Base-by-base conservation (phyloP, 1,140 invertebrate species). In the Drosophila chauvacae region DNA sequence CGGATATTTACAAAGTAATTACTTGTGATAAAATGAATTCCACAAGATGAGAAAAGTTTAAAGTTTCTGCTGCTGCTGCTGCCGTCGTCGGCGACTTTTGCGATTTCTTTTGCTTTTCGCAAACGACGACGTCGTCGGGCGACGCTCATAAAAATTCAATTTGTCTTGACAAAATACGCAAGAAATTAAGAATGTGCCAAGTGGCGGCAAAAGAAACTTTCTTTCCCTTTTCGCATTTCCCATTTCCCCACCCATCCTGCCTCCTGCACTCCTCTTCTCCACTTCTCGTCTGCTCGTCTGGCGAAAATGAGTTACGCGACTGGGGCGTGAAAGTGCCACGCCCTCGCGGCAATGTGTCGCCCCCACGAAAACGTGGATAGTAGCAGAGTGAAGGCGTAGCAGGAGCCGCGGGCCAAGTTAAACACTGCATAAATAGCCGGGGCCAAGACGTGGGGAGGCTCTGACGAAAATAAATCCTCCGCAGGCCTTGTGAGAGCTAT, bases 101-200 rank as follows among this genome's bases (percentile, higher is more conserved):
- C 77, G 72, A 87, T 87, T 88, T 73, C 82, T 78, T 78, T 78
- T 57, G 75, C 64, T 65, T 73, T 73, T 79, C 68, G 62, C 57
- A 62, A 59, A 72, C 57, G 63, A 59, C 68, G 48, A 37, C 58
- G 45, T 28, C 61, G 73, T 48, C 23, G 47, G 47, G 81, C 60
- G 61, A 56, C 74, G 85, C 85, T 88, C 85, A 88, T 88, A 88
- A 88, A 88, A 88, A 88, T 88, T 88, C 85, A 88, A 88, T 88
- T 88, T 88, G 85, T 85, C 85, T 90, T 88, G 85, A 90, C 85
- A 88, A 88, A 88, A 88, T 88, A 88, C 85, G 85, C 85, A 90
- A 90, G 81, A 90, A 90, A 88, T 88, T 88, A 88, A 88, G 85
- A 90, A 88, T 88, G 85, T 88, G 85, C 85, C 85, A 88, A 90